Evolutionary conservation across 2,113 vertebrate species (phyloP).

Genomic region (Fregetta grallaria): DNA sequence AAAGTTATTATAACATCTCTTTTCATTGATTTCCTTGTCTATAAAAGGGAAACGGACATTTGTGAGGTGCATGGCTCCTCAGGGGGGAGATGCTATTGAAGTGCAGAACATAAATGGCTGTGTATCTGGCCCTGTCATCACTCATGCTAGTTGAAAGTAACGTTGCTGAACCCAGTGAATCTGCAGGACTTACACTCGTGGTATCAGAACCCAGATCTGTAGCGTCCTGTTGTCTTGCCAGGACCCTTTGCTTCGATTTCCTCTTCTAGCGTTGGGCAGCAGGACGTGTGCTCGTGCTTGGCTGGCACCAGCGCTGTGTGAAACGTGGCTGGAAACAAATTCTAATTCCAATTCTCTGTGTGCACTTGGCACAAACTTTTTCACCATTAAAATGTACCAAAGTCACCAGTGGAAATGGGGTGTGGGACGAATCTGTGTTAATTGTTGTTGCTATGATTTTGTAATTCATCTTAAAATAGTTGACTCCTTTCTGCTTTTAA

Average conservation of each 20-base stretch:
- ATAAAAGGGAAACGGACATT: background rate
- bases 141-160: background rate
- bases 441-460: background rate
- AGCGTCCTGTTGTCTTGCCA: rapidly evolving
- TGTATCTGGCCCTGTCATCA: background rate
- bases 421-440: background rate
- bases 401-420: background rate
- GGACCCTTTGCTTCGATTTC: background rate
- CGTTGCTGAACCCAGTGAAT: background rate
- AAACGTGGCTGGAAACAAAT: background rate
- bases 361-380: background rate
- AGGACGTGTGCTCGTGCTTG: background rate
- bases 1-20: background rate
- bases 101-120: background rate
- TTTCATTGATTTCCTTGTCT: background rate
- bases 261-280: background rate
- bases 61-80: background rate
- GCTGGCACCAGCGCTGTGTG: background rate
- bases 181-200: background rate
- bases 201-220: background rate
- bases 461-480: background rate
- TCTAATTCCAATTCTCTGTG: background rate
- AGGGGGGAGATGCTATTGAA: background rate
- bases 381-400: background rate
- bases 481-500: background rate